phyloP scores from a whole-genome alignment of 2,113 vertebrate genomes.

The Lontra canadensis region DNA sequence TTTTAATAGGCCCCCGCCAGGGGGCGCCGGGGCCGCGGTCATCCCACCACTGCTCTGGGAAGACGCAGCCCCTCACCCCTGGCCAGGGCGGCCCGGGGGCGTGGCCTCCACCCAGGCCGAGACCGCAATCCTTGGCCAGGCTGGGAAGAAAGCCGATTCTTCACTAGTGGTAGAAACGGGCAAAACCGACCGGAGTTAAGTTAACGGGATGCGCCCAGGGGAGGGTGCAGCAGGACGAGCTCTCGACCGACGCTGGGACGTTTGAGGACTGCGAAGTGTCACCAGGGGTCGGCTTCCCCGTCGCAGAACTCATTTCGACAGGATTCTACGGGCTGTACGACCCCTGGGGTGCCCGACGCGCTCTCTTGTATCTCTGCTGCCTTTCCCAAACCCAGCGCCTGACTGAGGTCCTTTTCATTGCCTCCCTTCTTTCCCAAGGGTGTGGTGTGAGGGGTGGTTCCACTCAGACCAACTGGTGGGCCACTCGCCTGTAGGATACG shows the following conservation, averaged over 20 bases:
- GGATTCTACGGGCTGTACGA: neutral
- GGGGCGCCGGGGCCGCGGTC: neutral
- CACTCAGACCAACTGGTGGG: neutral
- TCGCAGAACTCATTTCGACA: neutral
- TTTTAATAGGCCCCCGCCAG: neutral
- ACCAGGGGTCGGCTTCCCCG: too few species aligned
- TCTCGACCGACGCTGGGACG: neutral
- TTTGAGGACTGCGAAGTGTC: neutral
- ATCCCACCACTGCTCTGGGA: neutral
- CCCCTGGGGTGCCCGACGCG: rapidly evolving
- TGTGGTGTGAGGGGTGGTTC: neutral
- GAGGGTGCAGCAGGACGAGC: neutral
- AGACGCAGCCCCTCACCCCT: neutral
- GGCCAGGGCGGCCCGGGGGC: neutral
- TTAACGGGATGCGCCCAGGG: neutral
- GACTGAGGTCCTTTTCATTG: neutral
- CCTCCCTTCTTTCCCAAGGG: neutral
- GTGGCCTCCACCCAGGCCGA: neutral
- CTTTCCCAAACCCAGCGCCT: neutral
- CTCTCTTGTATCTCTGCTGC: neutral
- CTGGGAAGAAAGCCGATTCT: neutral
- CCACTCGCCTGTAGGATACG: neutral
- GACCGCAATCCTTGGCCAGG: rapidly evolving
- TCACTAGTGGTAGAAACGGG: neutral
- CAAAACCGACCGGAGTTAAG: neutral